These are phyloP conservation scores for Salvelinus fontinalis DNA, from an alignment of 2,113 vertebrate species.

Conservation along the genomic window DNA sequence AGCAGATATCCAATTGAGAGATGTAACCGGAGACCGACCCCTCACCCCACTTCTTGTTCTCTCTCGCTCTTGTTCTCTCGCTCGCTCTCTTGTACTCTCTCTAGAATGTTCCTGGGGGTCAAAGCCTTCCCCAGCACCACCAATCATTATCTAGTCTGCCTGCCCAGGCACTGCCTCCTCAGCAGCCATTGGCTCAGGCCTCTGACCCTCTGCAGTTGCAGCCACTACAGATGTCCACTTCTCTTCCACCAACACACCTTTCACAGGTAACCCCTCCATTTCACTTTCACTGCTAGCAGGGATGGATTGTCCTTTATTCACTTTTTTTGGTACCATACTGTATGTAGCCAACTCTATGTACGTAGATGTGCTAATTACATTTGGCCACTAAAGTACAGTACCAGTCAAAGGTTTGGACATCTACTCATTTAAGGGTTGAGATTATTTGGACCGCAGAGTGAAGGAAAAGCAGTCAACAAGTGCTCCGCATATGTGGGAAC, in stretches of 20 bases:
- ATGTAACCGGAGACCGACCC: conserved; percentile 29
- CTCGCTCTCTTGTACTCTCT: conserved; percentile 11
- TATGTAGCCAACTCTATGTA: too few species aligned
- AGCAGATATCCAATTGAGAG: conserved; percentile 35
- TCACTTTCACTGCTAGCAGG: not conserved
- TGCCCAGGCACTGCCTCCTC: conserved; percentile 44
- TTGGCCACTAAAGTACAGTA: too few species aligned
- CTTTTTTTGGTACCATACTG: too few species aligned
- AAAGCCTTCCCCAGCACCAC: conserved; percentile 58
- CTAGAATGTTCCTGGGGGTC: conserved; percentile 66
- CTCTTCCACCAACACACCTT: conserved; percentile 61
- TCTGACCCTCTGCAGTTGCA: conserved; percentile 62
- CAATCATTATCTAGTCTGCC: conserved; percentile 62
- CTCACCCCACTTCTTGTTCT: not conserved
- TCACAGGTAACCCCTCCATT: conserved; percentile 76
- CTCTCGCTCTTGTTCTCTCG: not conserved
- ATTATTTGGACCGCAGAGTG: too few species aligned
- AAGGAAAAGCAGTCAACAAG: too few species aligned
- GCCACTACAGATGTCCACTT: conserved; percentile 77
- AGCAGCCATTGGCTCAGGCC: conserved; percentile 38
- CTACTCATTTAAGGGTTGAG: too few species aligned
- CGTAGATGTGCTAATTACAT: too few species aligned
- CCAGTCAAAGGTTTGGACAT: too few species aligned
- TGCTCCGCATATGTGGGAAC: too few species aligned
- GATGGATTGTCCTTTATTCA: not conserved